Base-by-base conservation (phyloP, 2,888 invertebrate genomes). In the Anticlea derivata region DNA sequence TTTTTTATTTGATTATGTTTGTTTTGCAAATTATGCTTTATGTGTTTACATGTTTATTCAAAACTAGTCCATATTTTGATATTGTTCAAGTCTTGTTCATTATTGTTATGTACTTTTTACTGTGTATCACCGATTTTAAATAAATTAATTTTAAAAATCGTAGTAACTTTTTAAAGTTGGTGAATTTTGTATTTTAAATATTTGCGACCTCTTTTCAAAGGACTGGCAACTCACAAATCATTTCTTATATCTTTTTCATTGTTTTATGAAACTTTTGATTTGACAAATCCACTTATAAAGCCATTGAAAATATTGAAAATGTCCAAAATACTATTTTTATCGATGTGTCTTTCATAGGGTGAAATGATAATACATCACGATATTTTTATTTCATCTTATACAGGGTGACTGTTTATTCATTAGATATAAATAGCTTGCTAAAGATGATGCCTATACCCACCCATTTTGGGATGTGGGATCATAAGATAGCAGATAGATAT, bases 11-110 rank as follows among this genome's bases (percentile, higher is more conserved):
- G 5, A 40, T 61, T 58, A 50, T 54, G 35, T 58, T 60, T 62
- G 52, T 48, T 60, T 62, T 62, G 62, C 62, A 12, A 55, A 44
- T 56, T 49, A 49, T 41, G 60, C 60, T 62, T 62, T 60, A 41
- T 49, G 54, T 60, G 60, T 62, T 55, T 41, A 46, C 44, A 50
- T 50, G 40, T 54, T 49, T 46, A 17, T 46, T 40, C 23, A 23
- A 31, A 48, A 34, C 23, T 37, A 31, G 22, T 24, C 31, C 41
- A 49, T 55, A 33, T 47, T 48, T 23, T 40, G 24, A 26, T 34
- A 23, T 43, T 47, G 24, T 43, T 53, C 23, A 40, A 37, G 35
- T 34, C 8, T 30, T 40, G 17, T 47, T 50, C 43, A 44, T 44
- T 47, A 23, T 23, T 30, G 8, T n/a, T 27, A 10, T 26, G 13